Conservation (phyloP, 2,797 vertebrate genomes). For the Pseudopleuronectes americanus region DNA sequence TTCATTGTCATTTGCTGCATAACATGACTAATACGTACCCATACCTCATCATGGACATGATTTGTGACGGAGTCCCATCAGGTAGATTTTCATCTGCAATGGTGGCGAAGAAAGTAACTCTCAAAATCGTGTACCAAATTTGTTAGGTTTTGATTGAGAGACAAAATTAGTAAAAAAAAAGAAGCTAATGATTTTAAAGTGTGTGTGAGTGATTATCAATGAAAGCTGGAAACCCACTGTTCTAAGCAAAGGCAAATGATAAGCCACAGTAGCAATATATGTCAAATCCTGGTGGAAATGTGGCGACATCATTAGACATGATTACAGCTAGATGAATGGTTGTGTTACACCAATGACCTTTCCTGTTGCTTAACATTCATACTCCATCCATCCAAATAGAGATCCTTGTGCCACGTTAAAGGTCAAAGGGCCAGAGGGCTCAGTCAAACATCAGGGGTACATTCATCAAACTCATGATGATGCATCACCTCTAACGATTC, state of each 20-base stretch:
- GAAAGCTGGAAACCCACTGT: not conserved
- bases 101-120: no score
- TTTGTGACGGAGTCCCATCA: no score
- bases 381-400: slow-evolving; percentile 48
- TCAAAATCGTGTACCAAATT: no score
- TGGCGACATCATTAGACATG: slow-evolving; percentile 37
- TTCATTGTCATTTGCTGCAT: no score
- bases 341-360: slow-evolving; percentile 43
- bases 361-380: slow-evolving; percentile 37
- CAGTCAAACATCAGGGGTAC: slow-evolving; percentile 49
- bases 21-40: no score
- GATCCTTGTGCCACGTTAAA: slow-evolving; percentile 49
- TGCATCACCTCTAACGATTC: slow-evolving; percentile 23
- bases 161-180: no score
- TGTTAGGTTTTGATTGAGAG: no score
- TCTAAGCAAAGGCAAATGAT: no score
- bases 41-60: no score
- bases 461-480: slow-evolving; percentile 52
- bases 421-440: slow-evolving; percentile 55
- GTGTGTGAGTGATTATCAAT: not conserved
- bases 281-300: slow-evolving; percentile 1
- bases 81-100: no score
- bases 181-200: no score
- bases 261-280: no score
- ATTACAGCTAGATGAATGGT: slow-evolving; percentile 39